phyloP scores from a whole-genome alignment of 2,113 vertebrate species.

The Cheilinus undulatus region DNA sequence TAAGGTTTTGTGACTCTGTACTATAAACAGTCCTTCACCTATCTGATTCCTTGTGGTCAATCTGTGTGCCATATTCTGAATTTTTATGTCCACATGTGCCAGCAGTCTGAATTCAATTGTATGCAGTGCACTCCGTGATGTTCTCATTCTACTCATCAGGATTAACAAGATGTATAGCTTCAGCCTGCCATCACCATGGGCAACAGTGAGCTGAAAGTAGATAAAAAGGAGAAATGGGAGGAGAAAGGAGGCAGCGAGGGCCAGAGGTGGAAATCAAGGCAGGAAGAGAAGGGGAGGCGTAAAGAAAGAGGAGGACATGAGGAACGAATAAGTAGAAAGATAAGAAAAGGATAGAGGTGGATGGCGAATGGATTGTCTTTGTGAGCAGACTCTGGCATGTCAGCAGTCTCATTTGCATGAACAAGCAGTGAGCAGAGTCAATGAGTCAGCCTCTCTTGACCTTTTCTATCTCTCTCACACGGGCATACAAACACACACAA shows the following conservation, averaged over 20 bases:
- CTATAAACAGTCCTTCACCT: no score
- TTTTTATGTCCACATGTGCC: conserved; percentile 1
- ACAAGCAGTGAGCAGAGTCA: conserved; percentile 68
- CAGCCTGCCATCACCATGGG: conserved; percentile 15
- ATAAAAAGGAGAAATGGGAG: conserved; percentile 13
- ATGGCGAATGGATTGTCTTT: conserved; percentile 58
- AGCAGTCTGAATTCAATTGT: no score
- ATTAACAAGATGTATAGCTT: conserved; percentile 19
- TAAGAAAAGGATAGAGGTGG: conserved; percentile 33
- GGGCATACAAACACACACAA: conserved; percentile 28
- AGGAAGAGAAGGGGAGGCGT: not conserved
- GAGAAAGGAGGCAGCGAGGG: conserved; percentile 9
- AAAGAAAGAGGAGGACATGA: conserved; percentile 16
- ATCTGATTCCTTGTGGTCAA: no score
- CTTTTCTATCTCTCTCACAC: conserved; percentile 1
- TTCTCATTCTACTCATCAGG: not conserved
- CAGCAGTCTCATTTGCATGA: conserved; percentile 76
- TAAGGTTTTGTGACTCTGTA: no score
- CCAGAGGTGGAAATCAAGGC: conserved; percentile 33
- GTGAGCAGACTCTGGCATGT: conserved; percentile 63
- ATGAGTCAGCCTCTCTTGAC: conserved; percentile 59
- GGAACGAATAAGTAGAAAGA: conserved; percentile 28
- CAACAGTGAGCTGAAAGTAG: conserved; percentile 20
- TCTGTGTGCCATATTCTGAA: no score
- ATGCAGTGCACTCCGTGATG: not conserved